Evolutionary conservation across 2,888 invertebrate genomes (phyloP), one percentile per base, ranked within the genome.

Genomic region (Tachina fera): DNA sequence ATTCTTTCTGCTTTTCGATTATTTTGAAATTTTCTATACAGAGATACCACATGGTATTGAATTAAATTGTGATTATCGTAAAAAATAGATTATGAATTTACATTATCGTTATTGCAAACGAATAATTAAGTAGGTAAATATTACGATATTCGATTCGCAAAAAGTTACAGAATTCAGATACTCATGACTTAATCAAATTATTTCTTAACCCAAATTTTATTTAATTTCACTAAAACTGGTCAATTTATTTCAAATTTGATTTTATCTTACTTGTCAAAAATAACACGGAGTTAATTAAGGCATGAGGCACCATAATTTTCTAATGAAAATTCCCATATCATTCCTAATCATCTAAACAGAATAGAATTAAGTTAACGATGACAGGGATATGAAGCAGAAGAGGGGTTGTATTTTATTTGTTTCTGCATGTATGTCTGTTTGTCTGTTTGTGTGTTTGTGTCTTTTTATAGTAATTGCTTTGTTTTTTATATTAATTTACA

Each of bases 401-500:
- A 51, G 19, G 43, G 67, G 16, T n/a, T 41, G 14, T 2, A 58
- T 14, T 60, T 53, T 45, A 61, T 53, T 58, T 67, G 49, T 31
- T 39, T 47, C 22, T 71, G 67, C 72, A 53, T 72, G 9, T 49
- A 22, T 43, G 45, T 77, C 5, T 31, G 31, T 41, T 39, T 51
- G 47, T 47, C 43, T 71, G 67, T 77, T 47, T 72, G 9, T 49
- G 14, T 43, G 45, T 13, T 67, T 39, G 43, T 68, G 47, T 53
- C 76, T 75, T 71, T n/a, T 39, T 67, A n/a, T 58, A 75, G 78
- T 82, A 82, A 82, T 82, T 85, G 68, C 56, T 85, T 78, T 75
- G 82, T 82, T 85, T 82, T 81, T 82, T 77, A 65, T 85, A 82
- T 74, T 76, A 85, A 85, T 85, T 85, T 85, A 65, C 70, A 85